Base-by-base conservation (phyloP, 2,888 invertebrate genomes). In the Pterostichus niger region DNA sequence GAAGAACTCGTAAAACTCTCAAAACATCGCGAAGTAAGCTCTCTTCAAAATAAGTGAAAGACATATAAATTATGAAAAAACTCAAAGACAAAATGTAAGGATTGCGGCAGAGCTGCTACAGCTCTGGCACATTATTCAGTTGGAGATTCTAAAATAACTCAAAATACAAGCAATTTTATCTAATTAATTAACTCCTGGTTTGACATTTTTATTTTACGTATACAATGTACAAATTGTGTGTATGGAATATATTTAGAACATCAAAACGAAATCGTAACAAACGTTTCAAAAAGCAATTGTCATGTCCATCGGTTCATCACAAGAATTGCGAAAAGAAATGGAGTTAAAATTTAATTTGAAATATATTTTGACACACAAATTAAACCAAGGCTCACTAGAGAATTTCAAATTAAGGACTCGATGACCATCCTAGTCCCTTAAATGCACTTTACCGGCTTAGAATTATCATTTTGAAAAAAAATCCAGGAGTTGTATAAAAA, bases 341-440 rank as follows among this genome's bases (percentile, higher is more conserved):
- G n/a, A 79, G 31, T 52, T 13, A 33, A 33, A 83, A 24, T 44
- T 59, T 64, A 35, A 61, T 71, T 11, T 59, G 13, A 49, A 56
- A 31, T 75, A 76, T 64, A 52, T 81, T 35, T 15, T 83, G 54
- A 76, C 76, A n/a, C 76, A 84, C 15, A 64, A 64, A 64, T 17
- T 84, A 44, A 85, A 84, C 54, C 85, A 84, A 52, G 84, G 84
- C 76, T 61, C 83, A 13, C 73, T 85, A 17, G 84, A 84, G 64
- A 64, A 64, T 11, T 76, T 85, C 64, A 3, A 56, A 81, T 64
- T 85, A 85, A 6, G 86, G 86, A 54, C 78, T 86, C 17, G 84
- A 86, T 71, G 86, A 86, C 71, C 85, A 86, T 81, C 85, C 85
- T n/a, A 64, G 85, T 15, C 84, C 85, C n/a, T 83, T 86, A 35